A percentile compares a stretch with the other conserved stretches of the same genome.
phyloP scores from a whole-genome alignment of 2,113 vertebrate genomes.

The Equus przewalskii region DNA sequence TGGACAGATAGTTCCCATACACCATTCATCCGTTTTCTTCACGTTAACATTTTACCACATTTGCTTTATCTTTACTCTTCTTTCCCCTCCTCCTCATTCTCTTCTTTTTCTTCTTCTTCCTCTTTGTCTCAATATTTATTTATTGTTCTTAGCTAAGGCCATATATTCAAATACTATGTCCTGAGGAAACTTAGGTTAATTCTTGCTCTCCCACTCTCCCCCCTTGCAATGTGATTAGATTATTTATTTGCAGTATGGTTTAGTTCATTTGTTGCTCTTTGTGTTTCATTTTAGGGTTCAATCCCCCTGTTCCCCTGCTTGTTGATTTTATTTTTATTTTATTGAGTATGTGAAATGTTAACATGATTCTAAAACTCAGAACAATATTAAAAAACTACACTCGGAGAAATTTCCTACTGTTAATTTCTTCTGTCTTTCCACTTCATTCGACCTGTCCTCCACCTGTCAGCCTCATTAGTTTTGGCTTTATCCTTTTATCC shows the following conservation, averaged over 20 bases:
- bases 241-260: background rate
- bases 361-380: background rate
- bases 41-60: background rate
- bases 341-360: background rate
- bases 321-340: constrained; percentile 14
- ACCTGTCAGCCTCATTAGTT: background rate
- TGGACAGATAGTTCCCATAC: background rate
- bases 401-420: background rate
- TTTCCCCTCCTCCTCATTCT: background rate
- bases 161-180: background rate
- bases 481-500: background rate
- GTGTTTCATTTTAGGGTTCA: background rate
- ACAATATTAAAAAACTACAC: background rate
- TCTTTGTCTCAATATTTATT: background rate
- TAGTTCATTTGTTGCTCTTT: background rate
- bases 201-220: background rate
- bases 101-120: background rate
- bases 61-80: background rate
- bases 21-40: background rate
- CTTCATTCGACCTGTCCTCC: background rate
- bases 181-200: background rate
- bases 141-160: background rate
- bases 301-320: background rate
- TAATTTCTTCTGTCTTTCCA: background rate
- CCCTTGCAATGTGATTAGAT: background rate